Evolutionary conservation across 2,113 vertebrate genomes (phyloP).

Genomic region (Gymnorhina tibicen): DNA sequence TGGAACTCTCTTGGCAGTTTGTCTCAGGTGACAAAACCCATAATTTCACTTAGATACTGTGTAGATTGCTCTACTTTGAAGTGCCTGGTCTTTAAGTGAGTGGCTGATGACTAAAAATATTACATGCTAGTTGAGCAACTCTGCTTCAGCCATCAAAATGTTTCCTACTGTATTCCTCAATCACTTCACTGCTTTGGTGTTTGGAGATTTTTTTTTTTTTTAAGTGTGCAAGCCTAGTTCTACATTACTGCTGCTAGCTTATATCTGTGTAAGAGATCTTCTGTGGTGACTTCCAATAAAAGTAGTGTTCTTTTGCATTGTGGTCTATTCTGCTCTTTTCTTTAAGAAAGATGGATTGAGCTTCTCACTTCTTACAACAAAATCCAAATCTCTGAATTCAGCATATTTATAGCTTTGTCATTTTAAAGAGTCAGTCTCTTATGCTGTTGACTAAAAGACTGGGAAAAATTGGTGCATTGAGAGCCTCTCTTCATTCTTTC

Average conservation of each 20-base stretch:
- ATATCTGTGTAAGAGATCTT: background rate
- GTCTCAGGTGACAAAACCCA: slow-evolving; percentile 74
- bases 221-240: background rate
- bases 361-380: background rate
- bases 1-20: slow-evolving; percentile 85
- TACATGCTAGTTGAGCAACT: background rate
- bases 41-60: background rate
- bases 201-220: background rate
- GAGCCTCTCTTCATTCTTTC: background rate
- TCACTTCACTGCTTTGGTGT: background rate
- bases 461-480: background rate
- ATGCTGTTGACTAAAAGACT: background rate
- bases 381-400: background rate
- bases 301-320: background rate
- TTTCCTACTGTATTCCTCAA: background rate
- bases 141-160: background rate
- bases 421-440: background rate
- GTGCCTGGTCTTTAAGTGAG: background rate
- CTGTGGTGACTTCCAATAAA: background rate
- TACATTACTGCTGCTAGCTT: background rate
- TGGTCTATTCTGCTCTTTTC: background rate
- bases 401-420: background rate
- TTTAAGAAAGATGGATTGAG: background rate
- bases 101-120: background rate
- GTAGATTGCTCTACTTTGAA: background rate